Conservation (phyloP, 1,140 invertebrate species). For the Dendrolimus kikuchii region DNA sequence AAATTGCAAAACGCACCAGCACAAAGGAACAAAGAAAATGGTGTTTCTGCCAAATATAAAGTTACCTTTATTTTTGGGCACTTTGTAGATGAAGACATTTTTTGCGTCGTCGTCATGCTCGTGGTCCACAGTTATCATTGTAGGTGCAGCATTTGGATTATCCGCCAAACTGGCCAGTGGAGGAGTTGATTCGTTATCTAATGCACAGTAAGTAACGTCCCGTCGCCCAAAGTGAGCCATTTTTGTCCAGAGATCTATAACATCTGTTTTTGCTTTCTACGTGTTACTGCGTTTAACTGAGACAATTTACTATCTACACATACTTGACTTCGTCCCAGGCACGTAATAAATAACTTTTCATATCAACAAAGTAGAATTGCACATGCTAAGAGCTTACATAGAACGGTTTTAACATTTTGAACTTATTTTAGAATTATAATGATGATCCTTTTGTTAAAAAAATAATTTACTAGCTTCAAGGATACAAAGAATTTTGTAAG, state of each 20-base stretch:
- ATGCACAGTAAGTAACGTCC: constrained; percentile 53
- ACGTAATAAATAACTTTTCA: constrained; percentile 34
- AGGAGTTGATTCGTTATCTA: constrained; percentile 53
- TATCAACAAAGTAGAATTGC: constrained; percentile 29
- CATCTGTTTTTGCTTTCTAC: constrained; percentile 33
- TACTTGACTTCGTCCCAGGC: constrained; percentile 59
- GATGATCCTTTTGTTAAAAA: constrained; percentile 11
- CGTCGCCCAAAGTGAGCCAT: constrained; percentile 56
- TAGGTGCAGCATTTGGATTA: constrained; percentile 37
- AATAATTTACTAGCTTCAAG: constrained; percentile 33
- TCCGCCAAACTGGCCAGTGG: constrained; percentile 41
- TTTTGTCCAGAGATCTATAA: constrained; percentile 10
- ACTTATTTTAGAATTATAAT: constrained; percentile 8
- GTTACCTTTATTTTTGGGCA: constrained; percentile 60
- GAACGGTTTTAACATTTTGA: constrained; percentile 13
- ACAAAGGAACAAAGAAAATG: constrained; percentile 4
- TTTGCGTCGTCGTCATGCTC: constrained; percentile 51
- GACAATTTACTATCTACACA: constrained; percentile 44
- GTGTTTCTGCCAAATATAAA: neutral
- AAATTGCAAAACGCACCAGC: no score
- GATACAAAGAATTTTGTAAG: constrained; percentile 57
- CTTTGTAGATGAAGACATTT: constrained; percentile 63
- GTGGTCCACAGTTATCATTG: constrained; percentile 50
- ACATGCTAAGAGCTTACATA: constrained; percentile 36
- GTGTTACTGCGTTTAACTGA: constrained; percentile 36